phyloP scores from a whole-genome alignment of 2,888 invertebrate genomes.

The Xanthostigma xanthostigma region DNA sequence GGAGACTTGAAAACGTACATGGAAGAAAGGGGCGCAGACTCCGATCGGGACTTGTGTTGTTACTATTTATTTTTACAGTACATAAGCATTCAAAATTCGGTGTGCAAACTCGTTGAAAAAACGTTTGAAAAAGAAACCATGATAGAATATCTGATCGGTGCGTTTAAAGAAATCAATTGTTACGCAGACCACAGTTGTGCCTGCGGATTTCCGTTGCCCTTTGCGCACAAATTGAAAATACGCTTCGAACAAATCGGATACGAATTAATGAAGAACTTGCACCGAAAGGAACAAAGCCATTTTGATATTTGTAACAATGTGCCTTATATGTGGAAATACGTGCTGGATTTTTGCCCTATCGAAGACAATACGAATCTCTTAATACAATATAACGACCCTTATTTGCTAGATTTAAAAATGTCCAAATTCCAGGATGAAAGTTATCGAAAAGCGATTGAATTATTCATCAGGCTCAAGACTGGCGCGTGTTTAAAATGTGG shows the following conservation, averaged over 20 bases:
- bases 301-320: constrained; percentile 39
- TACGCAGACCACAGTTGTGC: constrained; percentile 34
- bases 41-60: constrained; percentile 21
- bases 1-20: constrained; percentile 18
- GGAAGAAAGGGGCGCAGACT: constrained; percentile 15
- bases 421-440: constrained; percentile 38
- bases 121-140: constrained; percentile 27
- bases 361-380: constrained; percentile 35
- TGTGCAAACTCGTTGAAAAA: not conserved
- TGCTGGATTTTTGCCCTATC: constrained; percentile 33
- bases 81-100: constrained; percentile 14
- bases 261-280: constrained; percentile 36
- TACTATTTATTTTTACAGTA: constrained; percentile 23
- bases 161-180: constrained; percentile 40
- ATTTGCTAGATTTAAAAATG: constrained; percentile 35
- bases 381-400: constrained; percentile 43
- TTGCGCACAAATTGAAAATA: constrained; percentile 28
- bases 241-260: constrained; percentile 40
- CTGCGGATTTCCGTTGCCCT: constrained; percentile 44
- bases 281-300: constrained; percentile 29
- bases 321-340: constrained; percentile 47
- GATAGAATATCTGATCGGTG: constrained; percentile 37
- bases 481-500: constrained; percentile 48
- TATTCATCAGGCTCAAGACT: constrained; percentile 38
- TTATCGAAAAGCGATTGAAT: constrained; percentile 40